These are phyloP conservation scores for Drosophila anomalata DNA, from an alignment of 2,888 invertebrate species.

Conservation along the genomic window DNA sequence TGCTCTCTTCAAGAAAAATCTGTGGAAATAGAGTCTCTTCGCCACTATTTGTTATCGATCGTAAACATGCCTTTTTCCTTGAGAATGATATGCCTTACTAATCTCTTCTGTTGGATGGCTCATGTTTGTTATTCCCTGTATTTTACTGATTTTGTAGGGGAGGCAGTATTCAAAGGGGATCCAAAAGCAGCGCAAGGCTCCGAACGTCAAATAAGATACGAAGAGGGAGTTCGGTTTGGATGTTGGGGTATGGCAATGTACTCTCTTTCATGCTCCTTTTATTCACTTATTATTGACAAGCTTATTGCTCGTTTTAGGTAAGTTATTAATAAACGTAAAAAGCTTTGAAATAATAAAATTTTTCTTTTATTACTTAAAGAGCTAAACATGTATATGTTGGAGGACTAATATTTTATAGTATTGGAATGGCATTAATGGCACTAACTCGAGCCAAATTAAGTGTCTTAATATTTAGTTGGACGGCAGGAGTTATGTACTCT, in stretches of 20 bases:
- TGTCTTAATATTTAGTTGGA: constrained; percentile 95
- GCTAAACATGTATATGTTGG: constrained; percentile 94
- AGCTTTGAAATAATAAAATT: constrained; percentile 43
- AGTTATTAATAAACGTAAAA: constrained; percentile 52
- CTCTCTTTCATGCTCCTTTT: constrained; percentile 96
- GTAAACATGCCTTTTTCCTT: constrained; percentile 95
- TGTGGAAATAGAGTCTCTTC: constrained; percentile 85
- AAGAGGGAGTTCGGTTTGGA: constrained; percentile 96
- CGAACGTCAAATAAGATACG: constrained; percentile 88
- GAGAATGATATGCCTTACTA: constrained; percentile 94
- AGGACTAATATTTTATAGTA: constrained; percentile 93
- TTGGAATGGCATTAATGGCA: constrained; percentile 95
- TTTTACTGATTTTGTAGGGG: constrained; percentile 94
- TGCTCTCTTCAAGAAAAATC: constrained; percentile 39
- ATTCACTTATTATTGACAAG: constrained; percentile 94
- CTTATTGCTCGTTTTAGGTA: constrained; percentile 90
- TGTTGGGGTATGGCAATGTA: constrained; percentile 99
- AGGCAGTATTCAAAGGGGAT: constrained; percentile 82
- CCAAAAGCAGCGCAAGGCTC: constrained; percentile 89
- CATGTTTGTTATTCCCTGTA: constrained; percentile 98
- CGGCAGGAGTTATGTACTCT: constrained; percentile 98
- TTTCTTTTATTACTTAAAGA: constrained; percentile 84
- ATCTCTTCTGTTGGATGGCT: constrained; percentile 99
- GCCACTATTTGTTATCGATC: constrained; percentile 94
- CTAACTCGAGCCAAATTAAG: constrained; percentile 90